phyloP scores from a whole-genome alignment of 2,797 vertebrate genomes.

The Cryptoblepharus egeriae region DNA sequence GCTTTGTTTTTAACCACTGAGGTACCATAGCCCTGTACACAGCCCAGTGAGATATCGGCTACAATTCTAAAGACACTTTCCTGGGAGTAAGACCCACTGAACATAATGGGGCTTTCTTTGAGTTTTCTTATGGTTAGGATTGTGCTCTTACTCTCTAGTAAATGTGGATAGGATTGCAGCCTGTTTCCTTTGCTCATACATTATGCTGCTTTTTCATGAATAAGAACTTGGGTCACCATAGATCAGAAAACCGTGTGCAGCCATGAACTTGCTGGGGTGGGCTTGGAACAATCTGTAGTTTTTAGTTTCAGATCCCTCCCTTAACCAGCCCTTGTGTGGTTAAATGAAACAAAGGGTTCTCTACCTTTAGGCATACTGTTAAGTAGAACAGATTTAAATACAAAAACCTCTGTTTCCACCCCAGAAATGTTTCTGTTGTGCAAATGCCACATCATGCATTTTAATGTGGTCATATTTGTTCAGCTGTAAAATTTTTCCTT shows the following conservation, averaged over 20 bases:
- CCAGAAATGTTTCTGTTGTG: not conserved
- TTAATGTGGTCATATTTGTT: not conserved
- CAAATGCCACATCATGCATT: not conserved
- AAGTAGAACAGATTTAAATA: not conserved
- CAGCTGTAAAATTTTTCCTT: too few relatives aligned
- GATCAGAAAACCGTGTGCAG: not conserved
- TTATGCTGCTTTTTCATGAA: not conserved
- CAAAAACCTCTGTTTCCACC: not conserved
- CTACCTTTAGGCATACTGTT: not conserved
- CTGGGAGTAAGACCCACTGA: too few relatives aligned
- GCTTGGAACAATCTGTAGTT: too few relatives aligned
- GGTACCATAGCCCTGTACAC: too few relatives aligned
- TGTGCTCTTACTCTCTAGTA: too few relatives aligned
- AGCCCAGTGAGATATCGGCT: too few relatives aligned
- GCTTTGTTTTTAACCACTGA: too few relatives aligned
- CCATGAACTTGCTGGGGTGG: not conserved
- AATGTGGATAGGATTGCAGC: too few relatives aligned
- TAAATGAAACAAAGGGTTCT: not conserved
- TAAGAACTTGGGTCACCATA: not conserved
- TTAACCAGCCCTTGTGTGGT: not conserved
- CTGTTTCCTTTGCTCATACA: not conserved
- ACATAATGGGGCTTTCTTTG: too few relatives aligned
- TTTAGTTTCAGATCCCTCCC: not conserved
- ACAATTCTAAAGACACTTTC: too few relatives aligned
- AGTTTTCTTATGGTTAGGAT: too few relatives aligned